Conservation (phyloP, 2,888 invertebrate genomes). For the Caenorhabditis parvicauda region DNA sequence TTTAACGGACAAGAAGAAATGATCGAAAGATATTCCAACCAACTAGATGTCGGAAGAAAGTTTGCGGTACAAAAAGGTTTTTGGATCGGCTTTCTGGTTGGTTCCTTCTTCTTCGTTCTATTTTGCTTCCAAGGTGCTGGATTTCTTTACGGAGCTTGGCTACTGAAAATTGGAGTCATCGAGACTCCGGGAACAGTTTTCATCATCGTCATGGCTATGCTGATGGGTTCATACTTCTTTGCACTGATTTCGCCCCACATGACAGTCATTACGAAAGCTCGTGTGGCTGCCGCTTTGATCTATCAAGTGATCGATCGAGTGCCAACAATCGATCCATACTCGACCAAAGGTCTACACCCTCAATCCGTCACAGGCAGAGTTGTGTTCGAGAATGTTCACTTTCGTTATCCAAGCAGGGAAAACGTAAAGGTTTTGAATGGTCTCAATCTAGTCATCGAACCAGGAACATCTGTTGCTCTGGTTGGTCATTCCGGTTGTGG, state of each 20-base stretch:
- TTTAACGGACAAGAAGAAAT: conserved; percentile 51
- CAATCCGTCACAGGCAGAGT: conserved; percentile 24
- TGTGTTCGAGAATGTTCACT: conserved; percentile 50
- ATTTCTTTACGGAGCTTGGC: conserved; percentile 41
- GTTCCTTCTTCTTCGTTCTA: conserved; percentile 47
- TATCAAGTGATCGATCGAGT: conserved; percentile 41
- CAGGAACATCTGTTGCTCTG: conserved; percentile 44
- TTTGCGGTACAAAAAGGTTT: conserved; percentile 48
- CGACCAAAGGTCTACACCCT: conserved; percentile 27
- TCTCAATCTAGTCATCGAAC: conserved; percentile 34
- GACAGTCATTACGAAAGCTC: conserved; percentile 38
- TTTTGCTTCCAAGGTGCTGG: conserved; percentile 44
- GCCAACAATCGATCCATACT: conserved; percentile 49
- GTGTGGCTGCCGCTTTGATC: conserved; percentile 40
- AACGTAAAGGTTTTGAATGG: conserved; percentile 39
- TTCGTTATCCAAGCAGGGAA: conserved; percentile 47
- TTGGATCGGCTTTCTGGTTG: conserved; percentile 49
- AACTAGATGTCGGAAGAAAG: conserved; percentile 36
- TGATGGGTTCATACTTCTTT: conserved; percentile 42
- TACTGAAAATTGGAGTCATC: conserved; percentile 37
- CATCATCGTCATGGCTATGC: conserved; percentile 46
- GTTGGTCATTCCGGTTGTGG: conserved; percentile 49
- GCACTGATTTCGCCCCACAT: conserved; percentile 44
- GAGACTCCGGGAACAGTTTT: conserved; percentile 52
- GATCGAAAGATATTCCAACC: conserved; percentile 36